These are phyloP conservation scores for Darevskia nairensis DNA, from an alignment of 2,797 vertebrate genomes.

Conservation along the genomic window DNA sequence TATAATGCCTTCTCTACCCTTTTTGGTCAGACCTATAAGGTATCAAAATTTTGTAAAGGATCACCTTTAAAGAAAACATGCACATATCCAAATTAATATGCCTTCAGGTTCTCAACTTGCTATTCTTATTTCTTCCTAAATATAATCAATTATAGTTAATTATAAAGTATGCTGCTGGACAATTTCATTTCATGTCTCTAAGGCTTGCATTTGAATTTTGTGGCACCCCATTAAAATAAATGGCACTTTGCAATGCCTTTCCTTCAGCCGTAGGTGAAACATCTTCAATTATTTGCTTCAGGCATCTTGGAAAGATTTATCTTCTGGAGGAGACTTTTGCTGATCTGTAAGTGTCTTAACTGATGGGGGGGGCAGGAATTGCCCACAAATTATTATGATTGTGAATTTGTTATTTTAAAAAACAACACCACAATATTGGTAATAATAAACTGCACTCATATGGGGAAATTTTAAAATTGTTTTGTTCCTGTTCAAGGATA, in stretches of 20 bases:
- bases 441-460: background rate
- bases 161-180: background rate
- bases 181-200: background rate
- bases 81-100: conserved; percentile 9
- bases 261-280: no score
- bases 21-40: background rate
- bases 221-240: background rate
- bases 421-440: background rate
- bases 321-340: no score
- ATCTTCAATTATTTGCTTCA: no score
- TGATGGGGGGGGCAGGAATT: background rate
- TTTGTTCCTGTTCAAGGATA: no score
- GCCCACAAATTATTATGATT: background rate
- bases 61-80: background rate
- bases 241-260: no score
- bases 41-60: background rate
- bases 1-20: background rate
- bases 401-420: background rate
- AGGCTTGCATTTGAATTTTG: background rate
- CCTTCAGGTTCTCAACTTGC: conserved; percentile 9
- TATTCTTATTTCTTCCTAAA: conserved; percentile 45
- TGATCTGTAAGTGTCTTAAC: no score
- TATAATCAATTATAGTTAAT: conserved; percentile 31
- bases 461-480: no score
- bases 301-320: no score